These are phyloP conservation scores for Lithobates sylvaticus DNA, from an alignment of 2,797 vertebrate species.

Conservation along the genomic window DNA sequence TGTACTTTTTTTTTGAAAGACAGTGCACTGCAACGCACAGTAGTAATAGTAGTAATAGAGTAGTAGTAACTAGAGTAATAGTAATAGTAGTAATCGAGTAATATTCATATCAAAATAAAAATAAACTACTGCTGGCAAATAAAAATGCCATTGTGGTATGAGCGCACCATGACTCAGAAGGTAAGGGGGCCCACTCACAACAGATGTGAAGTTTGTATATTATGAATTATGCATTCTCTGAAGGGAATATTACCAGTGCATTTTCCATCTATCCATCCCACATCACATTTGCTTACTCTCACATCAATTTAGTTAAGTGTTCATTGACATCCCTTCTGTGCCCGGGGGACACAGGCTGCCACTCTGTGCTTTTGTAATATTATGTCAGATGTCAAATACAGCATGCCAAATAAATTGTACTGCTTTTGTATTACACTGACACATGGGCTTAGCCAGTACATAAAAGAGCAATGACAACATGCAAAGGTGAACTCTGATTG, in stretches of 20 bases:
- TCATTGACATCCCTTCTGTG: not conserved
- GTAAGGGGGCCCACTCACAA: slow-evolving; percentile 42
- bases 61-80: too few species aligned
- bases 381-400: not conserved
- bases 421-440: not conserved
- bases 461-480: too few species aligned
- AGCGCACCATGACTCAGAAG: slow-evolving; percentile 27
- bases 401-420: not conserved
- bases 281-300: slow-evolving; percentile 16
- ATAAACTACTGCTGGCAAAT: not conserved
- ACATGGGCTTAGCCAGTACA: too few species aligned
- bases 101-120: not conserved
- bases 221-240: slow-evolving; percentile 53
- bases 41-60: too few species aligned
- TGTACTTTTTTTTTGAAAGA: too few species aligned
- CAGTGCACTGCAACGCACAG: too few species aligned
- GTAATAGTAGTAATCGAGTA: too few species aligned
- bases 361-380: not conserved
- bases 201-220: slow-evolving; percentile 42
- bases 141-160: slow-evolving; percentile 18
- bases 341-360: not conserved
- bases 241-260: slow-evolving; percentile 7
- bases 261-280: slow-evolving; percentile 24
- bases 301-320: slow-evolving; percentile 18
- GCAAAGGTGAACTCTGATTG: too few species aligned